These are phyloP conservation scores for Bryconaethiops microstoma DNA, from an alignment of 2,797 vertebrate species.

Conservation along the genomic window DNA sequence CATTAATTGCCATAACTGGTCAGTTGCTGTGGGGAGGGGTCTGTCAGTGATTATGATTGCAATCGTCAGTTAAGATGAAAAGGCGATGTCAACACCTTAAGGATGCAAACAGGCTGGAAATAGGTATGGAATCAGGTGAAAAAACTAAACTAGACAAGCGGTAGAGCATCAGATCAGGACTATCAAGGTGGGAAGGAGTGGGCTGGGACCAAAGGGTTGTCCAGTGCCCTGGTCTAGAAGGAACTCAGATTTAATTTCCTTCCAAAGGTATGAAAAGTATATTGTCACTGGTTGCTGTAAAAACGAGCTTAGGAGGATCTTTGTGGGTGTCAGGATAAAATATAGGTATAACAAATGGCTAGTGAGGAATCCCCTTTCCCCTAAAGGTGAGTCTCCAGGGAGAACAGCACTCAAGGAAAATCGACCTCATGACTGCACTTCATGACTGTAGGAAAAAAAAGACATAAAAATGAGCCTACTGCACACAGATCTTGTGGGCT, in stretches of 20 bases:
- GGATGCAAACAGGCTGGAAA: neutral
- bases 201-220: neutral
- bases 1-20: slow-evolving; percentile 25
- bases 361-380: neutral
- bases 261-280: neutral
- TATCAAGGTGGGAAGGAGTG: neutral
- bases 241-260: neutral
- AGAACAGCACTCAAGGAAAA: neutral
- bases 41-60: neutral
- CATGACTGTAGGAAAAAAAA: neutral
- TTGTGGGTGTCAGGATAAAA: neutral
- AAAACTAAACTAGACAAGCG: slow-evolving; percentile 14
- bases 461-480: neutral
- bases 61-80: neutral
- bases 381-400: slow-evolving; percentile 12
- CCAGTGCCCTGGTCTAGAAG: neutral
- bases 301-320: neutral
- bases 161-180: slow-evolving; percentile 11
- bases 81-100: neutral
- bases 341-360: slow-evolving; percentile 9
- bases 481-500: too few relatives aligned
- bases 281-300: neutral
- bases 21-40: neutral
- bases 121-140: slow-evolving; percentile 8
- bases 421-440: slow-evolving; percentile 6